These are phyloP conservation scores for Lytechinus variegatus DNA, from an alignment of 35 echinoderm and acorn worm species.

Conservation along the genomic window DNA sequence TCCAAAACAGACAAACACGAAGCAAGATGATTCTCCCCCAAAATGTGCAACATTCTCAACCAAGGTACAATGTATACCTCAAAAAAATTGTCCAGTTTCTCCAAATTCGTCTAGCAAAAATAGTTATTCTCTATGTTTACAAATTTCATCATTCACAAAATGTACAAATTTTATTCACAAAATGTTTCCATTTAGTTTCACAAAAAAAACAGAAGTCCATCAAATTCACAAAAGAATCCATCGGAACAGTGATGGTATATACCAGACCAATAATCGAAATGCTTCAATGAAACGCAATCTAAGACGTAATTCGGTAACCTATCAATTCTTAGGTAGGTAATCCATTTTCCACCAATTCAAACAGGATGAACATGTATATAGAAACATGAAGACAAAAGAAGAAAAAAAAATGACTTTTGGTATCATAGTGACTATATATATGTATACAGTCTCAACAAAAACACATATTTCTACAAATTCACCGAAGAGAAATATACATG, in stretches of 20 bases:
- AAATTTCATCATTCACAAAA: conserved; percentile 18
- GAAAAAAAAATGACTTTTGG: neutral
- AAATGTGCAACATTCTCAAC: neutral
- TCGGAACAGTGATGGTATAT: neutral
- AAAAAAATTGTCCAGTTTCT: conserved; percentile 12
- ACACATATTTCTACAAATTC: neutral
- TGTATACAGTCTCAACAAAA: neutral
- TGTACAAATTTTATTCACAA: conserved; percentile 35
- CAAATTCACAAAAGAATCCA: neutral
- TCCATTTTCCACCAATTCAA: neutral
- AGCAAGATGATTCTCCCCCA: conserved; percentile 15
- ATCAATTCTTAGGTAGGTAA: neutral
- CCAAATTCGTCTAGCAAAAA: conserved; percentile 50
- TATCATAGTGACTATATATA: neutral
- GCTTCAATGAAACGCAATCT: neutral
- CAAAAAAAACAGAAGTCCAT: neutral
- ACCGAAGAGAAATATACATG: neutral
- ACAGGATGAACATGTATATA: neutral
- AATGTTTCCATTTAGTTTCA: neutral
- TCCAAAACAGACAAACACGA: neutral
- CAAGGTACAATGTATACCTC: conserved; percentile 19
- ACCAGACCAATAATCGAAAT: neutral
- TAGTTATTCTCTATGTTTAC: conserved; percentile 58
- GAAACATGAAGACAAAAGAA: neutral
- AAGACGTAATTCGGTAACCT: neutral